Evolutionary conservation across 30 jellyfish, hydroid and myxozoan species (phyloP).

Genomic region (Morbakka virulenta): DNA sequence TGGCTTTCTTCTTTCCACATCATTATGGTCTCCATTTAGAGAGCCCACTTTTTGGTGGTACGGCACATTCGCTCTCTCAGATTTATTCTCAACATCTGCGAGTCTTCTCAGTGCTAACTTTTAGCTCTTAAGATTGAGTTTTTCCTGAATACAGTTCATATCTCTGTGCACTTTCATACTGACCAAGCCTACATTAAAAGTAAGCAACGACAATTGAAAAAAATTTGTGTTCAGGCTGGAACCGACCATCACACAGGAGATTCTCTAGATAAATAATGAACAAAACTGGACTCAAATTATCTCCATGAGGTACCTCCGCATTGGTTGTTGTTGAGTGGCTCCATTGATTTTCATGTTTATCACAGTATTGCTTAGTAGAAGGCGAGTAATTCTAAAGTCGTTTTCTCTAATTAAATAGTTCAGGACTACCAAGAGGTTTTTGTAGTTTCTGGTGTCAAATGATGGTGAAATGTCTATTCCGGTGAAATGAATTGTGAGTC

Average conservation of each 20-base stretch:
- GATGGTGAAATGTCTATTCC: constrained; percentile 50
- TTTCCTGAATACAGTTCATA: too few species aligned
- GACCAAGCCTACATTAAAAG: constrained; percentile 17
- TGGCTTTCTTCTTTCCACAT: constrained; percentile 4
- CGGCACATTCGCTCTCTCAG: background rate
- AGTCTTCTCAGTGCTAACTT: constrained; percentile 1
- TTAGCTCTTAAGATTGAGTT: too few species aligned
- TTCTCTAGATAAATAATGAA: constrained; percentile 22
- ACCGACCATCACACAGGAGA: background rate
- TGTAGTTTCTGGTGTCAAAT: constrained; percentile 35
- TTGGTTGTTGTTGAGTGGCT: constrained; percentile 16
- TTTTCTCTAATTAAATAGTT: too few species aligned
- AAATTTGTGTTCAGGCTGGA: background rate
- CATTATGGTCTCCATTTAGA: constrained; percentile 13
- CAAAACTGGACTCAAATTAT: constrained; percentile 31
- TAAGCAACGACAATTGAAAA: constrained; percentile 25
- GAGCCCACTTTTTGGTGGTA: too few species aligned
- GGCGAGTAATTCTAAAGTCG: too few species aligned
- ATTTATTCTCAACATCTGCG: too few species aligned
- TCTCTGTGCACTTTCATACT: constrained; percentile 15
- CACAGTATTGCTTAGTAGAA: too few species aligned
- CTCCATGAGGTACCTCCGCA: constrained; percentile 40
- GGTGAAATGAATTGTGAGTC: constrained; percentile 12
- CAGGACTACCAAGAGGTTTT: constrained; percentile 16
- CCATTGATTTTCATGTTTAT: too few species aligned